Evolutionary conservation across 2,113 vertebrate genomes (phyloP).

Genomic region (Nicator chloris): DNA sequence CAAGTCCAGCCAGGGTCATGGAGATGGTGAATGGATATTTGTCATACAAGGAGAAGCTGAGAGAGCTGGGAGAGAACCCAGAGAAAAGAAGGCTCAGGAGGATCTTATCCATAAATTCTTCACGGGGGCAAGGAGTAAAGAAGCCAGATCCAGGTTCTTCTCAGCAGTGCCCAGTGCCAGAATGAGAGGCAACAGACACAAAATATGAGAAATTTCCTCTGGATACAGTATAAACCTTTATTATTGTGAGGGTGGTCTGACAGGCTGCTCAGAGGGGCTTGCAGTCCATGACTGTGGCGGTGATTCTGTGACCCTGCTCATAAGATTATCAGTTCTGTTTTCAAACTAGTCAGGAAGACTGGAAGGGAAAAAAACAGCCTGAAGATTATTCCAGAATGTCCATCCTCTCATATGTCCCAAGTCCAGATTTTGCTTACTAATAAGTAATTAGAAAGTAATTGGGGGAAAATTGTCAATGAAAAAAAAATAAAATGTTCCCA

Average conservation of each 20-base stretch:
- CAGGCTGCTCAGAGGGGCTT: not conserved
- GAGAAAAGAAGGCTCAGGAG: not conserved
- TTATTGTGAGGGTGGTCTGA: not conserved
- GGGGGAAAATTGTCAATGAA: not conserved
- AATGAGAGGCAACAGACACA: accelerated
- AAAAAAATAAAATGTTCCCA: not conserved
- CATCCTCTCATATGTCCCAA: not conserved
- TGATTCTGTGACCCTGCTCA: not conserved
- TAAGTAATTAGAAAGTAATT: not conserved
- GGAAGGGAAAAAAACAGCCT: not conserved
- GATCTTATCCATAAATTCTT: not conserved
- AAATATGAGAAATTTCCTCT: not conserved
- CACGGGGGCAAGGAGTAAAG: not conserved
- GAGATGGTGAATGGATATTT: not conserved
- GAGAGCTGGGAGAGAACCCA: not conserved
- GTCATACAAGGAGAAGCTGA: not conserved
- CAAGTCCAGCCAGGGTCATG: not conserved
- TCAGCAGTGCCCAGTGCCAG: not conserved
- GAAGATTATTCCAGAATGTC: not conserved
- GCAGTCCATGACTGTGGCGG: not conserved
- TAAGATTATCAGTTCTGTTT: not conserved
- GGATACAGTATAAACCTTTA: not conserved
- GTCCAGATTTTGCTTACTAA: not conserved
- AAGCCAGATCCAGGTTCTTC: not conserved
- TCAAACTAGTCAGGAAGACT: not conserved